These are phyloP conservation scores for Gracilinanus agilis DNA, from an alignment of 2,113 vertebrate species.

Conservation along the genomic window DNA sequence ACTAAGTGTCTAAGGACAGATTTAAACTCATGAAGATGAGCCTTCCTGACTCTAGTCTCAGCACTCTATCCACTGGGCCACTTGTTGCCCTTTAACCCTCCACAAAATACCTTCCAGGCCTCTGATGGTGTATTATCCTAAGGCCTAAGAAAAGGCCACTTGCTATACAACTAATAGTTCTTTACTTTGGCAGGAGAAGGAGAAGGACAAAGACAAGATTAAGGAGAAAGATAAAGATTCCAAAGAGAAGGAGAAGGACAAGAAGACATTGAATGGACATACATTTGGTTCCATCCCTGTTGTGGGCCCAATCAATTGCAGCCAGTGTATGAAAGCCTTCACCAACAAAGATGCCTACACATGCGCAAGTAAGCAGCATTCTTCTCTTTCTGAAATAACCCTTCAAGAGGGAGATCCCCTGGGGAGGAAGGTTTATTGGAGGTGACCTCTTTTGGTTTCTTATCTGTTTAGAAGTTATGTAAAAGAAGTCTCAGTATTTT, in stretches of 20 bases:
- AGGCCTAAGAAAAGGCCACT: conserved; percentile 15
- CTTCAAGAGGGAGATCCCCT: too few species aligned
- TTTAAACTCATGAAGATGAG: background rate
- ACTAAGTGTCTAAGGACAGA: background rate
- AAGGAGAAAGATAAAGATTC: conserved; percentile 92
- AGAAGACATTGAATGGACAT: conserved; percentile 91
- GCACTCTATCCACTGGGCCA: too few species aligned
- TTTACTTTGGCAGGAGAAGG: conserved; percentile 86
- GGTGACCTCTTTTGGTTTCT: background rate
- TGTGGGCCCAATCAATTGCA: conserved; percentile 87
- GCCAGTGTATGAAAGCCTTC: conserved; percentile 91
- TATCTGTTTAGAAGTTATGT: conserved; percentile 31
- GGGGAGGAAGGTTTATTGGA: background rate
- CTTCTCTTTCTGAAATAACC: background rate
- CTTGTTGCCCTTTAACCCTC: background rate
- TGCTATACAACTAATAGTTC: background rate
- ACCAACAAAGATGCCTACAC: conserved; percentile 90
- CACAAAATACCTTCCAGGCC: background rate
- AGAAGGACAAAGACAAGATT: conserved; percentile 92
- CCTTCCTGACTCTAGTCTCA: background rate
- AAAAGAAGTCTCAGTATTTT: conserved; percentile 13
- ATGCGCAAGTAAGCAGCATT: conserved; percentile 89
- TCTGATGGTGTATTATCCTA: conserved; percentile 31
- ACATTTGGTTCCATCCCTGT: conserved; percentile 85
- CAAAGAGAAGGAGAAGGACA: conserved; percentile 93